Evolutionary conservation across 2,113 vertebrate species (phyloP), one percentile per base, ranked within the genome.

Genomic region (Tauraco erythrolophus): DNA sequence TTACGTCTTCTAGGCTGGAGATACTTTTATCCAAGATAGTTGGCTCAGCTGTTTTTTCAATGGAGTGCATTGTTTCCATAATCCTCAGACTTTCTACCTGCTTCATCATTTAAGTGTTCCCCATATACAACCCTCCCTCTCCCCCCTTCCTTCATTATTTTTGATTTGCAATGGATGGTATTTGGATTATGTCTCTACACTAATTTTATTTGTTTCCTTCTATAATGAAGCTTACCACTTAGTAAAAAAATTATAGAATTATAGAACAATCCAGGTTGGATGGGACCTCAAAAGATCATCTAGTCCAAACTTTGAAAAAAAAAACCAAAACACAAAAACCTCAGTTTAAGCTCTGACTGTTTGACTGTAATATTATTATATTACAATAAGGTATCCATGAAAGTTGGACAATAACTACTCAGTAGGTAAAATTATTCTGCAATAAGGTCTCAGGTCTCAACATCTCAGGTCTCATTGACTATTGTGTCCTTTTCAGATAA

Each of bases 21-120:
- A 93, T 19, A 56, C 43, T 96, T 92, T 97, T 96, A 89, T 66
- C 22, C 75, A 83, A 68, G 43, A 35, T 80, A 70, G 19, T 33
- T 94, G 66, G 30, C 25, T 90, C 72, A 56, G 51, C 70, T 2
- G 1, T 17, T 37, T 89, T 70, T 74, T 93, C 71, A 61, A 22
- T 37, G 93, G 46, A 93, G 19, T 78, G 33, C 76, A 21, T 50
- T 17, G 79, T 92, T 84, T 92, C 69, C 43, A 41, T 46, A 81
- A 70, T 7, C 8, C 9, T 84, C 41, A 93, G 45, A 75, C 9
- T 91, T 41, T 60, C 23, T 95, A 71, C 46, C 35, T 35, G 10
- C 24, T 79, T 72, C 58, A 76, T 50, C 14, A 60, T 53, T 56
- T 72, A 28, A 46, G 24, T n/a, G 21, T 68, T 60, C 28, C 54